A percentile compares a stretch with the other conserved stretches of the same genome.
Conservation (phyloP, 2,113 vertebrate genomes). For the Tragelaphus imberbis region DNA sequence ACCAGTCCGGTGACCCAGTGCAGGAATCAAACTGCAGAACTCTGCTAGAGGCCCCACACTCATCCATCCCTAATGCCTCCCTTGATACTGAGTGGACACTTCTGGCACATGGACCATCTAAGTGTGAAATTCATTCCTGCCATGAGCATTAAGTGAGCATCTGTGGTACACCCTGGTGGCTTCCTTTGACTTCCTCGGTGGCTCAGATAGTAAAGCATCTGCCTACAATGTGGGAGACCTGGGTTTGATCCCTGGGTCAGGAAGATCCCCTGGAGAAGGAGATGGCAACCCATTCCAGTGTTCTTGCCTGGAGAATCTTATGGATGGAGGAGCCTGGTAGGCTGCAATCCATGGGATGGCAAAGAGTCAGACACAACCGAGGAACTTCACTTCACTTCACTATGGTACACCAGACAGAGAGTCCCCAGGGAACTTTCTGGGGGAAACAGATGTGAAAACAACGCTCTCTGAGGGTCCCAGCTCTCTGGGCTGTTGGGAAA, state of each 20-base stretch:
- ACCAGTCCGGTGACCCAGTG: fast-evolving
- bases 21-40: neutral
- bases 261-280: neutral
- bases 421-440: too few species aligned
- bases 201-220: neutral
- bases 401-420: neutral
- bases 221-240: fast-evolving
- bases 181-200: neutral
- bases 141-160: neutral
- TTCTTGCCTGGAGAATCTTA: neutral
- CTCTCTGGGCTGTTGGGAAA: neutral
- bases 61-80: neutral
- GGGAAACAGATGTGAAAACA: neutral
- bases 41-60: fast-evolving
- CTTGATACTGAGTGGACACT: fast-evolving
- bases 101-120: neutral
- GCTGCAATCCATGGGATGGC: neutral
- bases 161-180: neutral
- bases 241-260: neutral
- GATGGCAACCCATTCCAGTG: neutral
- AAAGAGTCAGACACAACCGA: neutral
- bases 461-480: fast-evolving
- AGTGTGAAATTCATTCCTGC: neutral
- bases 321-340: neutral
- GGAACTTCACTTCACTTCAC: neutral